These are phyloP conservation scores for Tachysurus fulvidraco DNA, from an alignment of 2,113 vertebrate species.

Conservation along the genomic window DNA sequence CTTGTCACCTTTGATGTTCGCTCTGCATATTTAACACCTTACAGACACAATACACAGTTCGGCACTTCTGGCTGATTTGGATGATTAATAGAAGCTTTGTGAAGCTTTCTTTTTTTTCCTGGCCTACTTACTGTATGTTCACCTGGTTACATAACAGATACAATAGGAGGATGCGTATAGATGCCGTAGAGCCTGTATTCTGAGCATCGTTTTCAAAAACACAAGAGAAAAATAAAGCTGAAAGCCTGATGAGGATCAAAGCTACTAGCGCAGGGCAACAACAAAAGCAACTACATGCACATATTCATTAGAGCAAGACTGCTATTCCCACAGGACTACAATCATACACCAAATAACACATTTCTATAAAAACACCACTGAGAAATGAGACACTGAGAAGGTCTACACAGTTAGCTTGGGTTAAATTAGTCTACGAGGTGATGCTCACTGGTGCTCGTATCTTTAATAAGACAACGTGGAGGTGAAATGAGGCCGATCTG, in stretches of 20 bases:
- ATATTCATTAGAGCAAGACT: conserved; percentile 55
- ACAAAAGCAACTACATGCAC: conserved; percentile 38
- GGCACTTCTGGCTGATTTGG: background rate
- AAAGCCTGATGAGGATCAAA: conserved; percentile 56
- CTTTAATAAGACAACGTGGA: conserved; percentile 7
- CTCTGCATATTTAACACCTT: background rate
- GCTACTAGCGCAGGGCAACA: conserved; percentile 33
- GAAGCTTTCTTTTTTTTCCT: background rate
- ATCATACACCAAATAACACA: conserved; percentile 37
- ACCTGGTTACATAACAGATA: conserved; percentile 16
- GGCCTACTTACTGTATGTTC: background rate
- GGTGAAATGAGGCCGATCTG: conserved; percentile 34
- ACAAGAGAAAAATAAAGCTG: conserved; percentile 21
- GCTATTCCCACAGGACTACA: conserved; percentile 34
- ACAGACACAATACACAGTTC: background rate
- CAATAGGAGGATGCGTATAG: conserved; percentile 19
- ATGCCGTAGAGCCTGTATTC: background rate
- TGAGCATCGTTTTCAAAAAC: conserved; percentile 25
- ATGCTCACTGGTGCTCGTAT: background rate
- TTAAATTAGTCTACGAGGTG: background rate
- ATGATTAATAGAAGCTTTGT: background rate
- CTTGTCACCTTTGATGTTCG: background rate
- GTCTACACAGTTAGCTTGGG: background rate
- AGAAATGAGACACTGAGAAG: background rate
- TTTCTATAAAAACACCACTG: conserved; percentile 18